Conservation (phyloP, 2,888 invertebrate species). For the Rhagonycha fulva region DNA sequence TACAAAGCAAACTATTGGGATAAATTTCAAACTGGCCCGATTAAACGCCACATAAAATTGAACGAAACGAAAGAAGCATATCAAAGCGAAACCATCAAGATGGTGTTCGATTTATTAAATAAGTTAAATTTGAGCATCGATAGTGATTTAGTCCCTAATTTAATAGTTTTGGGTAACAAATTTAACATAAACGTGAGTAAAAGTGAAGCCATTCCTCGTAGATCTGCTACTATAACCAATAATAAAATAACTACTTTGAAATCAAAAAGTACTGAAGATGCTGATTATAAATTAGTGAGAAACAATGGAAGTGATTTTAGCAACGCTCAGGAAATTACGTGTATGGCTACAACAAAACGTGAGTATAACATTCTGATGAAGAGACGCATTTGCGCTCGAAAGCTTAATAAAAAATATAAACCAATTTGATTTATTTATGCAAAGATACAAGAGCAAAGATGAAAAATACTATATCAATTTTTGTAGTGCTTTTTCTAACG, state of each 20-base stretch:
- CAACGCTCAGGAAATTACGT: not conserved
- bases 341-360: not conserved
- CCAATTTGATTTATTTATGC: too few relatives aligned
- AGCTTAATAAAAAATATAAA: too few relatives aligned
- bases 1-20: not conserved
- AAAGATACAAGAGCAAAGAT: too few relatives aligned
- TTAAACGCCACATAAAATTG: not conserved
- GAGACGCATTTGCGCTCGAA: too few relatives aligned
- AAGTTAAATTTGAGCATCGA: not conserved
- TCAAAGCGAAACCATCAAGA: not conserved
- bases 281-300: not conserved
- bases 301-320: not conserved
- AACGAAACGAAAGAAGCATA: not conserved
- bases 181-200: not conserved
- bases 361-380: not conserved
- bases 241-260: not conserved
- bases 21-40: not conserved
- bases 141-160: not conserved
- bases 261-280: not conserved
- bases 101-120: not conserved
- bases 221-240: too few relatives aligned
- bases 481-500: too few relatives aligned
- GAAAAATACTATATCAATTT: too few relatives aligned
- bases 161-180: not conserved
- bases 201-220: too few relatives aligned